phyloP scores from a whole-genome alignment of 2,888 invertebrate species.

The Drosophila neonasuta region DNA sequence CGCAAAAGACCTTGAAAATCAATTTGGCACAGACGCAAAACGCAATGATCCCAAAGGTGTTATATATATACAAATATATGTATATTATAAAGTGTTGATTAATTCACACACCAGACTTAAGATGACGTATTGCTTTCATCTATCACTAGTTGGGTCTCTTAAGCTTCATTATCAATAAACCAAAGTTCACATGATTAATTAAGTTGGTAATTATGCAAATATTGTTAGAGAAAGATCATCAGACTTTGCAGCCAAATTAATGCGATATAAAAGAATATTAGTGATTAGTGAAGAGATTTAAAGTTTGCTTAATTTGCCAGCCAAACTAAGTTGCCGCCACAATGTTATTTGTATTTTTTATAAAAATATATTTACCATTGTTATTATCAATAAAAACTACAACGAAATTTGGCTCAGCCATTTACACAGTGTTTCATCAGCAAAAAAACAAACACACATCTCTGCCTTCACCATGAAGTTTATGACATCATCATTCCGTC shows the following conservation, averaged over 20 bases:
- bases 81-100: background rate
- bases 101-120: background rate
- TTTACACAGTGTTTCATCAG: constrained; percentile 25
- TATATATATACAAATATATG: background rate
- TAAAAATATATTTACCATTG: constrained; percentile 3
- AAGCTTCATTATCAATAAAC: constrained; percentile 10
- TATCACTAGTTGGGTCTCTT: background rate
- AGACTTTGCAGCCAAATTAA: background rate
- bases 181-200: constrained; percentile 15
- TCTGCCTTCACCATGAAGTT: constrained; percentile 2
- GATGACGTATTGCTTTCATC: constrained; percentile 14
- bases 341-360: background rate
- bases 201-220: constrained; percentile 31
- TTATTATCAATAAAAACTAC: constrained; percentile 4
- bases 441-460: background rate
- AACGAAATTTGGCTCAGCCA: background rate
- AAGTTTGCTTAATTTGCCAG: background rate
- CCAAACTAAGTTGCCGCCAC: background rate
- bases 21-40: constrained; percentile 26
- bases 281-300: background rate
- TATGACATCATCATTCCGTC: constrained; percentile 41
- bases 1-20: constrained; percentile 53
- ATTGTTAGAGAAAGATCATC: background rate
- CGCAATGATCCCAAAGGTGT: background rate
- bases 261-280: background rate